A percentile compares a stretch with the other conserved stretches of the same genome.
phyloP scores from a whole-genome alignment of 2,797 vertebrate species.

The Peromyscus eremicus region DNA sequence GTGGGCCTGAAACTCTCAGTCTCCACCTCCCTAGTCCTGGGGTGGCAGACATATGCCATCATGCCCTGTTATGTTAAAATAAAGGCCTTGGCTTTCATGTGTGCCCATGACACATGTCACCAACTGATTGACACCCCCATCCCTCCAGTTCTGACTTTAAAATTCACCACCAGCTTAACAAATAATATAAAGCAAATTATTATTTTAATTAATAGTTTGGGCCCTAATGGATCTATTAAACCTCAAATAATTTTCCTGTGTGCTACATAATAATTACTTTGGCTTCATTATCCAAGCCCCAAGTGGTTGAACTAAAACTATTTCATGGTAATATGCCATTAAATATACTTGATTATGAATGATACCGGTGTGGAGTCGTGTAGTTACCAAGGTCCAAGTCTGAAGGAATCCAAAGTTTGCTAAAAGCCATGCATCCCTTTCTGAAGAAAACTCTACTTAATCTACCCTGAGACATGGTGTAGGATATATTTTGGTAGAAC shows the following conservation, averaged over 20 bases:
- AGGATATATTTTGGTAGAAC: background rate
- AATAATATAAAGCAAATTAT: background rate
- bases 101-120: background rate
- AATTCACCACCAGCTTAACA: background rate
- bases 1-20: background rate
- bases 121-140: background rate
- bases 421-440: background rate
- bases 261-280: background rate
- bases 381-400: background rate
- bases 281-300: background rate
- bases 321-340: background rate
- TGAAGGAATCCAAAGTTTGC: background rate
- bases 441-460: background rate
- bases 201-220: background rate
- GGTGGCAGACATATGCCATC: background rate
- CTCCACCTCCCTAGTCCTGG: background rate
- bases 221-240: background rate
- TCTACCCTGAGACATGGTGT: background rate
- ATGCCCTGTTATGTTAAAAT: background rate
- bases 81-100: background rate
- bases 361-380: background rate
- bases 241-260: background rate
- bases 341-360: background rate
- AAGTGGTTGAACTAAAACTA: background rate
- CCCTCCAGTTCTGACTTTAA: background rate